Evolutionary conservation across 2,888 invertebrate genomes (phyloP), one percentile per base, ranked within the genome.

Genomic region (Oscheius myriophilus): DNA sequence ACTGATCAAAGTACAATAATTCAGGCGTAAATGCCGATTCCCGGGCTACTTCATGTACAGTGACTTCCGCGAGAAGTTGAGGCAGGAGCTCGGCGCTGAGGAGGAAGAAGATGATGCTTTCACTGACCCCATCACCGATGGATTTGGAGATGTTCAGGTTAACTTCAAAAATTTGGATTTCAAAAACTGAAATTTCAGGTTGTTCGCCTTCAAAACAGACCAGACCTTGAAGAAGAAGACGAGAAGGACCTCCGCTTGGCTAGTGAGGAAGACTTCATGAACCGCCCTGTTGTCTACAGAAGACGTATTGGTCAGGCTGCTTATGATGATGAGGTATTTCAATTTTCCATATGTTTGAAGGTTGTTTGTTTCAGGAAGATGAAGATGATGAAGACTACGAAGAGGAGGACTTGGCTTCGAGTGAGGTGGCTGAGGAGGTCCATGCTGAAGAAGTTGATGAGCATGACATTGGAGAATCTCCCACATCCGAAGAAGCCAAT

Each of bases 191-290:
- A 9, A 3, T 33, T 33, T 33, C 33, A 33, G 33, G 9, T 33
- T 33, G 33, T 33, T 3, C 33, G 33, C 9, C 33, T 33, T 33
- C 33, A 33, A 33, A 9, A 3, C 3, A 18, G 49, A 18, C 21
- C 3, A 3, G 18, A 18, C n/a, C n/a, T 46, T 21, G 58, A 58
- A 21, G 45, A 58, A 1, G 58, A 58, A 12, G 58, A 58, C 43
- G 45, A 25, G 45, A 18, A 12, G 16, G 58, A 58, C 43, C 45
- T 58, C 23, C 42, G n/a, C 25, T n/a, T 58, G 43, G 58, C 58
- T 1, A 45, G 45, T 21, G 58, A 58, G 45, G 58, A 58, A 16
- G 58, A 58, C 25, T 58, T 58, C 43, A 58, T 58, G 58, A 58
- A 58, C 25, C 18, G 45, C n/a, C 41, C 42, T n/a, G 23, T 55